A percentile compares a stretch with the other conserved stretches of the same genome.
Evolutionary conservation across 1,140 invertebrate genomes (phyloP).

Genomic region (Camponotus vicinus): DNA sequence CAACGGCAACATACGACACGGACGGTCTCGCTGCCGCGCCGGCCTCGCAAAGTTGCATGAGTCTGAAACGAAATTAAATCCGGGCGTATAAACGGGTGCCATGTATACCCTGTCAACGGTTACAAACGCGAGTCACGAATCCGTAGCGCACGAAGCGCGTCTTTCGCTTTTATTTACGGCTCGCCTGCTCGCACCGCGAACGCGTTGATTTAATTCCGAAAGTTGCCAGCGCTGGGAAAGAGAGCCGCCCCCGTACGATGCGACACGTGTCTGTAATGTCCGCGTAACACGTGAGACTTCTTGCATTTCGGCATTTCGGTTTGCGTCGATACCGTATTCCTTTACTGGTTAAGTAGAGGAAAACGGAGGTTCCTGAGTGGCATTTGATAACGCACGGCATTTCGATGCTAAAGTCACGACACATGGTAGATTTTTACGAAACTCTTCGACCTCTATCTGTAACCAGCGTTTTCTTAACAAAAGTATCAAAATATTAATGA

Average conservation of each 20-base stretch:
- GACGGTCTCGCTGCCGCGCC: not conserved
- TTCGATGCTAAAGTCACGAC: not conserved
- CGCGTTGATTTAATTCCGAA: constrained; percentile 57
- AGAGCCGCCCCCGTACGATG: not conserved
- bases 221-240: constrained; percentile 33
- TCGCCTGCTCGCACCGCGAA: constrained; percentile 39
- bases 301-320: not conserved
- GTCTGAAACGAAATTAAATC: constrained; percentile 51
- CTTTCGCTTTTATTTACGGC: constrained; percentile 56
- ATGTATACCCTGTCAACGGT: constrained; percentile 16
- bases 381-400: not conserved
- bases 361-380: not conserved
- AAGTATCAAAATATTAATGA: not conserved
- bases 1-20: constrained; percentile 5
- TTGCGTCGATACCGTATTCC: not conserved
- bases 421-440: not conserved
- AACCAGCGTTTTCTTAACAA: not conserved
- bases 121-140: constrained; percentile 57
- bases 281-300: constrained; percentile 45
- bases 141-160: constrained; percentile 22
- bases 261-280: constrained; percentile 47
- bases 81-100: constrained; percentile 29
- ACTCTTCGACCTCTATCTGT: not conserved
- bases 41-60: constrained; percentile 31
- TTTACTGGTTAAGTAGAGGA: not conserved